phyloP scores from a whole-genome alignment of 2,888 invertebrate genomes.

The Meta bourneti region DNA sequence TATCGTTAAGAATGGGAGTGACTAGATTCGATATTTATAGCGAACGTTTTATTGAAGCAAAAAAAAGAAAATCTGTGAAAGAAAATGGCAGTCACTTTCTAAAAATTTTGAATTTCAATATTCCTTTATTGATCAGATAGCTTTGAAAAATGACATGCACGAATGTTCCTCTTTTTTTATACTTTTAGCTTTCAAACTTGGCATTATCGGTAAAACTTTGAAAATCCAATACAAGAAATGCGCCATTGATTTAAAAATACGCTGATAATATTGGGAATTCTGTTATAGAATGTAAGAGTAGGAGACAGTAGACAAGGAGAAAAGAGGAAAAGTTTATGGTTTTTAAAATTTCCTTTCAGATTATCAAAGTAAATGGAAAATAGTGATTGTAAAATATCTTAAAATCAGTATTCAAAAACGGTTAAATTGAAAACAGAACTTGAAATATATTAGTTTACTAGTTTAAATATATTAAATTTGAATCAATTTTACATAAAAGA shows the following conservation, averaged over 20 bases:
- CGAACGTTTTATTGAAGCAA: background rate
- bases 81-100: background rate
- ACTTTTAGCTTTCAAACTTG: background rate
- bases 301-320: too few species aligned
- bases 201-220: background rate
- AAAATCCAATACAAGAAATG: background rate
- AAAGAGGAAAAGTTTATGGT: too few species aligned
- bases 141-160: background rate
- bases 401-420: too few species aligned
- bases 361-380: too few species aligned
- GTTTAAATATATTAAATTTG: too few species aligned
- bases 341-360: too few species aligned
- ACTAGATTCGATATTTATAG: too few species aligned
- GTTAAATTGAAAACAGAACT: too few species aligned
- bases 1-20: too few species aligned
- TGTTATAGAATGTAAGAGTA: background rate
- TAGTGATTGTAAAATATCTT: too few species aligned
- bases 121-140: background rate
- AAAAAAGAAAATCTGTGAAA: background rate
- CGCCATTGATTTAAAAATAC: background rate
- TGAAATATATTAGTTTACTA: too few species aligned
- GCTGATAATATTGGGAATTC: background rate
- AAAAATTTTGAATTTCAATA: background rate
- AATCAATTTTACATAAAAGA: too few species aligned
- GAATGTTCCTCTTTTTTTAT: background rate